phyloP scores from a whole-genome alignment of 2,888 invertebrate species.

The Bhutanitis thaidina region DNA sequence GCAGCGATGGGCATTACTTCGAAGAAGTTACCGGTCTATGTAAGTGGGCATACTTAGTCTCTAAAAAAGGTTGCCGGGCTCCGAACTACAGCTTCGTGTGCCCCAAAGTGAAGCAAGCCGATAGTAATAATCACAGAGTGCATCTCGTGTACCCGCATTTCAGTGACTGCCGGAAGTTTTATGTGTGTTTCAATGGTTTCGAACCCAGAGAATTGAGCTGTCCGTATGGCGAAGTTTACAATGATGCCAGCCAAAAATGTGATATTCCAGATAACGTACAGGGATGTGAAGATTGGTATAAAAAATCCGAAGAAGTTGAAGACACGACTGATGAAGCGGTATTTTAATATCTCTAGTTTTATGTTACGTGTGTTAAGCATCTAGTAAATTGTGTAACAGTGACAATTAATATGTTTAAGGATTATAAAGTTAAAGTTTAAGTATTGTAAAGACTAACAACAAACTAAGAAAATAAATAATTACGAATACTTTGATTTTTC shows the following conservation, averaged over 20 bases:
- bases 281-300: slow-evolving; percentile 6
- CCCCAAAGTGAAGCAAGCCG: background rate
- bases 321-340: background rate
- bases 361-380: too few relatives aligned
- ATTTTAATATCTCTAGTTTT: too few relatives aligned
- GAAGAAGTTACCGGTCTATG: background rate
- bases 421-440: too few relatives aligned
- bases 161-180: slow-evolving; percentile 2
- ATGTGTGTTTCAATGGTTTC: background rate
- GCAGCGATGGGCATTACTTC: background rate
- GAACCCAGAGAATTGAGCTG: background rate
- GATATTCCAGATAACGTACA: background rate
- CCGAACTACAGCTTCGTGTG: background rate
- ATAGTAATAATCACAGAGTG: background rate
- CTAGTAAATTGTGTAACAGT: too few relatives aligned
- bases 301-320: background rate
- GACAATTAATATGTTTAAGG: too few relatives aligned
- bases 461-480: too few relatives aligned
- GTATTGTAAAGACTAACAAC: too few relatives aligned
- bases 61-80: background rate
- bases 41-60: background rate
- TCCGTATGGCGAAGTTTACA: slow-evolving; percentile 1
- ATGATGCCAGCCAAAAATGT: slow-evolving; percentile 1
- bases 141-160: background rate
- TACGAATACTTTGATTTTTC: too few relatives aligned